Evolutionary conservation across 1,140 invertebrate genomes (phyloP).

Genomic region (Eumaeus atala): DNA sequence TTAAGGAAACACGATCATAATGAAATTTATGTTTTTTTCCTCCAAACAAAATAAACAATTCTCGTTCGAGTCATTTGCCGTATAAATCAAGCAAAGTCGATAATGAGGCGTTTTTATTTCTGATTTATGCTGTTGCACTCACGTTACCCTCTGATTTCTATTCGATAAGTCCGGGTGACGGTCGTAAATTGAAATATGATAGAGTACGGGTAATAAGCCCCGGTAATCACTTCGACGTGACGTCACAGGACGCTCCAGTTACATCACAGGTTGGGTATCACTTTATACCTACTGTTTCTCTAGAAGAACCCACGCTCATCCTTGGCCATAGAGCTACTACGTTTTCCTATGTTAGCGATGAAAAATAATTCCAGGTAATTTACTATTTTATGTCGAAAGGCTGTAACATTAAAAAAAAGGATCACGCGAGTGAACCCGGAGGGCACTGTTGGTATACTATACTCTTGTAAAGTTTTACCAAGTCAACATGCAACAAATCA

Average conservation of each 20-base stretch:
- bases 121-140: conserved; percentile 59
- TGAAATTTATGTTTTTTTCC: conserved; percentile 30
- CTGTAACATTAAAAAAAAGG: too few relatives aligned
- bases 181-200: conserved; percentile 74
- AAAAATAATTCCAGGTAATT: too few relatives aligned
- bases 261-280: conserved; percentile 31
- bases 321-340: too few relatives aligned
- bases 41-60: neutral
- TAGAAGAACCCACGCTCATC: too few relatives aligned
- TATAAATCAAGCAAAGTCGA: conserved; percentile 40
- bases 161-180: conserved; percentile 65
- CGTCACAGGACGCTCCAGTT: conserved; percentile 36
- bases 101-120: conserved; percentile 66
- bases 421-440: too few relatives aligned
- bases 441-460: too few relatives aligned
- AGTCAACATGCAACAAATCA: too few relatives aligned
- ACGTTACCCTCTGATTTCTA: conserved; percentile 56
- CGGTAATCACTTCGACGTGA: conserved; percentile 51
- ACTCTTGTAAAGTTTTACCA: too few relatives aligned
- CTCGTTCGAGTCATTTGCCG: conserved; percentile 1
- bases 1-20: too few relatives aligned
- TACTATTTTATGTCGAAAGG: too few relatives aligned
- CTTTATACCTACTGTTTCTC: conserved; percentile 20
- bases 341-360: too few relatives aligned
- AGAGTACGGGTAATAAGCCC: conserved; percentile 65